These are phyloP conservation scores for Siderastrea siderea DNA, from an alignment of 92 coral and sea anemone genomes.

Conservation along the genomic window DNA sequence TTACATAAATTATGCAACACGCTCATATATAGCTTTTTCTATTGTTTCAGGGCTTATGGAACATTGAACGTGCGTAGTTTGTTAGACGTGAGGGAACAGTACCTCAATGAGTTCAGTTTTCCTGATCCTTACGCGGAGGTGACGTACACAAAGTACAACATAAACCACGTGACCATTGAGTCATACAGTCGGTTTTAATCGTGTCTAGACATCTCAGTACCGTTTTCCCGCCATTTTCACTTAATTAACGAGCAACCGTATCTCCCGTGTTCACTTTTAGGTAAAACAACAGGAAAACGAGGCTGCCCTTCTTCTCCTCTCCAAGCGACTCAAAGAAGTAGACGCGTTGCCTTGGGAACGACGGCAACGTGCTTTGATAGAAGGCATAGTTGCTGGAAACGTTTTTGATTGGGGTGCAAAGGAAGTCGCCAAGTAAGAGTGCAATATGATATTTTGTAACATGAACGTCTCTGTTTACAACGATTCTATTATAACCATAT, in stretches of 20 bases:
- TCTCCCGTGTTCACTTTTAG: conserved; percentile 38
- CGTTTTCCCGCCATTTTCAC: neutral
- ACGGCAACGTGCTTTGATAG: conserved; percentile 81
- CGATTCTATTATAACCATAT: no score
- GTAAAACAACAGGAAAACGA: conserved; percentile 96
- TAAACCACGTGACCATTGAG: neutral
- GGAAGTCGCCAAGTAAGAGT: conserved; percentile 89
- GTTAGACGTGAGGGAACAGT: conserved; percentile 96
- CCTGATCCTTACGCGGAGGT: conserved; percentile 95
- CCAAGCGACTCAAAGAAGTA: conserved; percentile 75
- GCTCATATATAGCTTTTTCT: neutral
- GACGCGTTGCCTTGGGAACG: conserved; percentile 74
- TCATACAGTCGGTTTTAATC: neutral
- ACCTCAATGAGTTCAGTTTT: conserved; percentile 89
- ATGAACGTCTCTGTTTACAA: neutral
- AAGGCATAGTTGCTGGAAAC: conserved; percentile 95
- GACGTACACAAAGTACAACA: neutral
- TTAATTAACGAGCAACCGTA: neutral
- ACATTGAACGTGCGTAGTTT: conserved; percentile 93
- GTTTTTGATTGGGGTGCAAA: conserved; percentile 99
- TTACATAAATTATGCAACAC: no score
- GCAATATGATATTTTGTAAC: neutral
- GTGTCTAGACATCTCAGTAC: neutral
- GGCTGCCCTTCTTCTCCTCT: conserved; percentile 84
- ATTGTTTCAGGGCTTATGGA: conserved; percentile 86